Base-by-base conservation (phyloP, 2,888 invertebrate genomes). In the Lepidochrysops patricia region DNA sequence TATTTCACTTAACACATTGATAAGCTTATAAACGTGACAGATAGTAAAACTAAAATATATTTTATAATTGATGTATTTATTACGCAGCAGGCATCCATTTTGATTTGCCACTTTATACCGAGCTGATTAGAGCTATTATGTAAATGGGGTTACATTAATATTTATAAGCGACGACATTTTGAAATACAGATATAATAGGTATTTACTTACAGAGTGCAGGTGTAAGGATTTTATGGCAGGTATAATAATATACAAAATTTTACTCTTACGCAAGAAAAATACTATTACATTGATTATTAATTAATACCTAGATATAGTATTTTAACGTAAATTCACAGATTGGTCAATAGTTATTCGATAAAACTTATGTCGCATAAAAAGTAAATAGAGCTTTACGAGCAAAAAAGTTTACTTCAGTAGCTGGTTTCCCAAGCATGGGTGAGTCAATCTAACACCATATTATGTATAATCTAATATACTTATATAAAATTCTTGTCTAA, bases 61-160 rank as follows among this genome's bases (percentile, higher is more conserved):
- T 52, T 27, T 43, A 43, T 43, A 23, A 52, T 52, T 52, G 26
- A 52, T 52, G 26, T 52, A 52, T 52, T 52, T 52, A 29, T 52
- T 52, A 52, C 27, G 27, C 52, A 52, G 26, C 27, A 7, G 52
- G 26, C 52, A 13, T 13, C 26, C 52, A 26, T 7, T 26, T 52
- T 52, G 52, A 52, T 52, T 52, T 52, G 52, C 52, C 27, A 27
- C 52, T 52, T 52, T 52, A 52, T 52, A 52, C 2, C 13, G 27
- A 13, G 27, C 26, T 52, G 26, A 50, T 50, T 26, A 26, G 25
- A 50, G 50, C 50, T n/a, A 50, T 50, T 50, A 52, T 27, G 13
- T 52, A 27, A 52, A 52, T 52, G 27, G 52, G 27, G 26, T 26
- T 52, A 9, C 26, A 26, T 52, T 27, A 52, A 52, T 52, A 52